phyloP scores from a whole-genome alignment of 2,113 vertebrate genomes.

The Aleadryas rufinucha region DNA sequence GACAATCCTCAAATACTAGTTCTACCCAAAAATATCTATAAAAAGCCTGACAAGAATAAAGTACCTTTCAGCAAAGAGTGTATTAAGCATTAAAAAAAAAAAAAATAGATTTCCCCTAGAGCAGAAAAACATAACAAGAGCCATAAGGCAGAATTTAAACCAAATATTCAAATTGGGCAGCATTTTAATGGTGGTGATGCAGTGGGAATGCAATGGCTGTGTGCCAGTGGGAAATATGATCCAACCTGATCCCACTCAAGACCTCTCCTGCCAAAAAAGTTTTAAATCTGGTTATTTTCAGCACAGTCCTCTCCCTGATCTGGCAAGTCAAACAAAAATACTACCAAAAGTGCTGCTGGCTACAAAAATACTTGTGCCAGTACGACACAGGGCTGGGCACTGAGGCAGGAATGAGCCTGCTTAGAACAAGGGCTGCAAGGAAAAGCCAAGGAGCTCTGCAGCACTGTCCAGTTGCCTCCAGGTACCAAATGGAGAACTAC shows the following conservation, averaged over 20 bases:
- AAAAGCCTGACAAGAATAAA: neutral
- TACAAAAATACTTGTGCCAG: neutral
- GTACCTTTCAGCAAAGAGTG: neutral
- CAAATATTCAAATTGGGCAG: neutral
- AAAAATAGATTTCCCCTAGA: neutral
- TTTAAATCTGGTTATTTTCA: neutral
- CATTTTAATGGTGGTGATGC: neutral
- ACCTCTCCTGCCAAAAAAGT: neutral
- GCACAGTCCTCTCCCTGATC: neutral
- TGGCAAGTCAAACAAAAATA: neutral
- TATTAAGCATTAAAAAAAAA: neutral
- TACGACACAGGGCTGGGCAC: neutral
- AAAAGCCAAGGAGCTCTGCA: neutral
- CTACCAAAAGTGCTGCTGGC: neutral
- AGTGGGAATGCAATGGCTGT: neutral
- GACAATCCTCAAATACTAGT: neutral
- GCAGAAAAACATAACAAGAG: neutral
- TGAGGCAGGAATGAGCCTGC: neutral
- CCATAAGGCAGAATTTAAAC: neutral
- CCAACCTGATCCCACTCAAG: neutral
- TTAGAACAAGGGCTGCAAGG: neutral
- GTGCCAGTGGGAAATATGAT: neutral
- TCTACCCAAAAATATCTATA: neutral
- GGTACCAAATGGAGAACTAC: neutral
- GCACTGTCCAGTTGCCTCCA: rapidly evolving